phyloP scores from a whole-genome alignment of 1,140 invertebrate genomes.

The Ruditapes philippinarum region DNA sequence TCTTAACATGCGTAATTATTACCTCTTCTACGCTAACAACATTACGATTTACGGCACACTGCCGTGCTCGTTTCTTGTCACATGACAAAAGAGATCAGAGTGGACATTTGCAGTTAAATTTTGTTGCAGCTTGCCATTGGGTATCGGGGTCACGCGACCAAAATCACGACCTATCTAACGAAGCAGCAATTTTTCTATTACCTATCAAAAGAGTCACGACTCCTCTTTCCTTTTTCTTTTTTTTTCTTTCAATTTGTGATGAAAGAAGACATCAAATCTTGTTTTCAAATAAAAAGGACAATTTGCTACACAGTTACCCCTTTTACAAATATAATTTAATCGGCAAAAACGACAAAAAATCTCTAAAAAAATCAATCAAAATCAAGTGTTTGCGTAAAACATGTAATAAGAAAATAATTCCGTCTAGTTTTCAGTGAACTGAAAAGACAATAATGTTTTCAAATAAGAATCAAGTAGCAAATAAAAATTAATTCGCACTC shows the following conservation, averaged over 20 bases:
- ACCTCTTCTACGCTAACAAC: constrained; percentile 36
- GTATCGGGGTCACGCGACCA: constrained; percentile 61
- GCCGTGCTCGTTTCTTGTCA: background rate
- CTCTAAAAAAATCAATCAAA: too few relatives aligned
- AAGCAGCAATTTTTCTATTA: constrained; percentile 51
- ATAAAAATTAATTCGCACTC: too few relatives aligned
- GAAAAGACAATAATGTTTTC: too few relatives aligned
- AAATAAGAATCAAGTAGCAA: too few relatives aligned
- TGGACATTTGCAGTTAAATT: constrained; percentile 59
- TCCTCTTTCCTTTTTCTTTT: background rate
- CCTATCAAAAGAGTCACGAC: constrained; percentile 3
- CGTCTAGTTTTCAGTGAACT: too few relatives aligned
- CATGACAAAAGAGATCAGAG: constrained; percentile 22
- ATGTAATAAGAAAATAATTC: too few relatives aligned
- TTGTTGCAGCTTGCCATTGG: constrained; percentile 27
- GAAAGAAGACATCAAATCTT: background rate
- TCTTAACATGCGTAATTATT: constrained; percentile 63
- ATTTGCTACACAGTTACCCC: too few relatives aligned
- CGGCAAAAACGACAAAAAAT: too few relatives aligned
- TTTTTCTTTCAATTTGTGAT: background rate
- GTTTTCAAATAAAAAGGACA: too few relatives aligned
- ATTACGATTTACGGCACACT: constrained; percentile 53
- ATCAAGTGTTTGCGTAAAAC: too few relatives aligned
- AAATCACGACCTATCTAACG: background rate
- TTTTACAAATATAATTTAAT: too few relatives aligned